Evolutionary conservation across 1,140 invertebrate genomes (phyloP).

Genomic region (Pseudomyrmex cubaensis): DNA sequence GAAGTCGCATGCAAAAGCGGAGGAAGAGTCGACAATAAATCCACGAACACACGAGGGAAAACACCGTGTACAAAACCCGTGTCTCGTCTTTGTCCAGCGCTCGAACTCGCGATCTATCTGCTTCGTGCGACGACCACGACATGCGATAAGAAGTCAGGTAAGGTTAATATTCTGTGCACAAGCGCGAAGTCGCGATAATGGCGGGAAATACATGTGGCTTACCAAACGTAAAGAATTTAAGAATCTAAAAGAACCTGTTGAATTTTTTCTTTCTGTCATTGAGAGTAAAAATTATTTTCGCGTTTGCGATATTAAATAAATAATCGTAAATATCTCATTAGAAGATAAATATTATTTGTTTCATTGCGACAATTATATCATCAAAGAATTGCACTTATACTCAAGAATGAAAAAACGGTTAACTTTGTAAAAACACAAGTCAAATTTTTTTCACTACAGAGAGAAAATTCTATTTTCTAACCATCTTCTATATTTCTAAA

Average conservation of each 20-base stretch:
- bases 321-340: too few species aligned
- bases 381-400: too few species aligned
- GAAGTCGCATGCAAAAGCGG: slow-evolving; percentile 4
- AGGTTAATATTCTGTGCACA: slow-evolving; percentile 28
- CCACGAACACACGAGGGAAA: background rate
- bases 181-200: background rate
- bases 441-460: background rate
- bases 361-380: background rate
- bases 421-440: background rate
- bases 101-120: background rate
- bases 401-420: background rate
- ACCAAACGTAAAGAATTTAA: too few species aligned
- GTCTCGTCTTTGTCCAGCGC: too few species aligned
- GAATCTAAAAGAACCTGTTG: too few species aligned
- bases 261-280: too few species aligned
- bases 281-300: too few species aligned
- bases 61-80: background rate
- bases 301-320: too few species aligned
- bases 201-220: slow-evolving; percentile 9
- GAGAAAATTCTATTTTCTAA: slow-evolving; percentile 4
- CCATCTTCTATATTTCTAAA: background rate
- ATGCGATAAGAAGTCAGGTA: background rate
- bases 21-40: background rate
- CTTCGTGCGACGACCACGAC: background rate
- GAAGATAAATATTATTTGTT: background rate